These are phyloP conservation scores for Atrichornis clamosus DNA, from an alignment of 2,113 vertebrate genomes.

Conservation along the genomic window DNA sequence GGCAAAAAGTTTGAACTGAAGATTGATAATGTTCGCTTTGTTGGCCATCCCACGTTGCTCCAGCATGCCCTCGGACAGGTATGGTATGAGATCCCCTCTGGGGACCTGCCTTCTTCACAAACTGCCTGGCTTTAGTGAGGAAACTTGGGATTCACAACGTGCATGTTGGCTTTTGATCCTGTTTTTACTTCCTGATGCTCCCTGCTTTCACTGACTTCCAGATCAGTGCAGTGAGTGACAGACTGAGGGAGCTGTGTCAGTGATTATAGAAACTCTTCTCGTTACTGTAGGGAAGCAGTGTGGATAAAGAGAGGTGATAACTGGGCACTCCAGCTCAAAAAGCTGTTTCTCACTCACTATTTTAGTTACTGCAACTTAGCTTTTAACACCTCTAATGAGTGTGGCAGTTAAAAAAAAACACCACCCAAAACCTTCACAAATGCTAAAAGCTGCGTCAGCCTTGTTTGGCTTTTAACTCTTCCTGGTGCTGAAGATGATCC, in stretches of 20 bases:
- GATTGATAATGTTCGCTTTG: constrained; percentile 97
- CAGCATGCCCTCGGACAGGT: constrained; percentile 88
- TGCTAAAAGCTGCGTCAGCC: neutral
- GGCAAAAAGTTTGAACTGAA: constrained; percentile 99
- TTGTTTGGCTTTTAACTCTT: neutral
- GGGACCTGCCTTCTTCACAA: neutral
- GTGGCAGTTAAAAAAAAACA: neutral
- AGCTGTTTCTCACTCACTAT: neutral
- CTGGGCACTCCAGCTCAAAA: neutral
- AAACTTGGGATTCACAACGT: neutral
- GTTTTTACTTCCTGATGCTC: neutral
- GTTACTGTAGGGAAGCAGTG: neutral
- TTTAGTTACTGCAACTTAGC: neutral
- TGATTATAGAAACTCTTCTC: neutral
- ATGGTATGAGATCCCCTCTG: neutral
- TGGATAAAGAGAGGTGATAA: neutral
- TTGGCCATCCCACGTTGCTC: constrained; percentile 93
- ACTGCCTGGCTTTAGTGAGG: neutral
- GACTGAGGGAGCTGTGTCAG: neutral
- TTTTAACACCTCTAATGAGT: constrained; percentile 21
- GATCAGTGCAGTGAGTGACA: neutral
- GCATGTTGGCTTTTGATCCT: neutral
- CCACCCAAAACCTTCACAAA: neutral
- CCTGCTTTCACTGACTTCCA: neutral
- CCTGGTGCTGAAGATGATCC: neutral